Percentiles rank a stretch among this genome's conserved stretches.
These are phyloP conservation scores for Notiomystis cincta DNA, from an alignment of 2,113 vertebrate species.

Conservation along the genomic window DNA sequence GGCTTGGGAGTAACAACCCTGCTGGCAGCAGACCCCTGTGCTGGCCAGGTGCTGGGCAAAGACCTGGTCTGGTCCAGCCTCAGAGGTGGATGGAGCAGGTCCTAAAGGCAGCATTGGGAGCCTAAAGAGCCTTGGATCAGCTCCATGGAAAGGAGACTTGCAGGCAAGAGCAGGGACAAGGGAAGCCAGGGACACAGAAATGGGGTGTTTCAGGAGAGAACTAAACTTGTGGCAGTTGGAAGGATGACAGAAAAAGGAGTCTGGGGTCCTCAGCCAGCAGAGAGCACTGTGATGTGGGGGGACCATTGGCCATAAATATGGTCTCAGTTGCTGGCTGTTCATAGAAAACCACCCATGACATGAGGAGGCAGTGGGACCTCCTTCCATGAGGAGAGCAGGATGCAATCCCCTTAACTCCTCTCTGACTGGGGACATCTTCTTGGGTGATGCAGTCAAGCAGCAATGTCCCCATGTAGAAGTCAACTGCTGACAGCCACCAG, in stretches of 20 bases:
- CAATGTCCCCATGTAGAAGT: not conserved
- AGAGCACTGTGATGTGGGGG: too few species aligned
- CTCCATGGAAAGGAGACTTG: not conserved
- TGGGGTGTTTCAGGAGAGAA: not conserved
- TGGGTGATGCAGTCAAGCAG: not conserved
- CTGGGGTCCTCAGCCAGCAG: not conserved
- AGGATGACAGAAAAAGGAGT: not conserved
- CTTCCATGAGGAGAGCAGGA: not conserved
- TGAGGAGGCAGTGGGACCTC: not conserved
- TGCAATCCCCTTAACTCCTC: not conserved
- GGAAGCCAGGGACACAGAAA: not conserved
- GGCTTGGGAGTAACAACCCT: not conserved
- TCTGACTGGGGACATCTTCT: not conserved
- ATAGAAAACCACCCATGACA: not conserved
- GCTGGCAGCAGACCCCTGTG: not conserved
- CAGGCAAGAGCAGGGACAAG: not conserved
- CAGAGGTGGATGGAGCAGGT: not conserved
- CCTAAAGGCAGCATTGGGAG: fast-evolving
- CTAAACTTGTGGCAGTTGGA: not conserved
- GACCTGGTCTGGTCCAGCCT: not conserved
- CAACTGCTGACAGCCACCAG: not conserved
- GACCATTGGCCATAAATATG: not conserved
- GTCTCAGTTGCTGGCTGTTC: not conserved
- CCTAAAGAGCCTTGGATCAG: not conserved
- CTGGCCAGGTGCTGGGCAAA: not conserved